Evolutionary conservation across 2,797 vertebrate species (phyloP), one percentile per base, ranked within the genome.

Genomic region (Neomorphus geoffroyi): DNA sequence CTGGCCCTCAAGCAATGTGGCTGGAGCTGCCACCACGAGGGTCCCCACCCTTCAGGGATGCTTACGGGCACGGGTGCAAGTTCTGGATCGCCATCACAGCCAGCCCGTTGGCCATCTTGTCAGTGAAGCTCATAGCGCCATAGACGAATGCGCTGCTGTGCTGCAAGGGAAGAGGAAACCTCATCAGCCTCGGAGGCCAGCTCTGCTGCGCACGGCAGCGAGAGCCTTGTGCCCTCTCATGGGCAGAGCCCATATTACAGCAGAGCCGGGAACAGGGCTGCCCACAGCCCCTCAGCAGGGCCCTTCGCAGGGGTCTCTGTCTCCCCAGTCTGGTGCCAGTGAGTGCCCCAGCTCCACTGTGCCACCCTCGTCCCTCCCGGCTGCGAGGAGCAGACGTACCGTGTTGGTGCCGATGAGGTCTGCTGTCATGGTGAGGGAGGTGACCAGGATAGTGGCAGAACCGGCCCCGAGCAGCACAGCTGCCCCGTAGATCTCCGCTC

Each of bases 91-190:
- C 16, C 98, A 99, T 99, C 75, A 99, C 99, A 2, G 98, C 99
- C 26, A 98, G 77, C 12, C 99, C 99, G 1, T 99, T 99, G 67
- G 99, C 98, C 74, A 99, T 95, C 95, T 99, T 99, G 79, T 99
- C 99, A 0, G 98, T 99, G 96, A 99, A 99, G 86, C 99, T 99
- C 99, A 99, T 99, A 62, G 99, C 98, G 1, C 99, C 99, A 0
- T 99, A 99, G 46, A 99, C 99, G 24, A 99, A 99, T 0, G 99
- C 99, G 2, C 98, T 97, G 8, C 99, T 99, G 98, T 99, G 98
- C 99, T 99, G 98, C 6, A 3, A 56, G 48, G 71, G 18, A 66
- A 95, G 46, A 80, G 48, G 53, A 51, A 85, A 28, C 27, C 43
- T 61, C 67, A 18, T 12, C 15, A 6, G 56, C 57, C 2, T 28